Evolutionary conservation across 2,797 vertebrate species (phyloP).

Genomic region (Sebastes jordani): DNA sequence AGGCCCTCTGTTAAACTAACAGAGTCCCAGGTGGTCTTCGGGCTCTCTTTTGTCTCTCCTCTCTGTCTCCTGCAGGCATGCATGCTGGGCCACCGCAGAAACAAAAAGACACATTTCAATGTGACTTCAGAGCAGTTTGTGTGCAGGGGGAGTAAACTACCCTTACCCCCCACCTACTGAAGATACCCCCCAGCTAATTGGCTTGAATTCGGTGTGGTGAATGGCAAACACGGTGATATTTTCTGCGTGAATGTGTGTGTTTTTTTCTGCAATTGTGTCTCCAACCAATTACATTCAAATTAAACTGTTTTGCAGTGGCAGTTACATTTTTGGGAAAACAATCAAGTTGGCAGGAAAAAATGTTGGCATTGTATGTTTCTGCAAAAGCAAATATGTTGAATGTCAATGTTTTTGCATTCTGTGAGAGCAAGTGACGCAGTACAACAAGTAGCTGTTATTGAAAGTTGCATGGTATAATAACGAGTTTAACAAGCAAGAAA

Average conservation of each 20-base stretch:
- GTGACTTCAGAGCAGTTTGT: slow-evolving; percentile 68
- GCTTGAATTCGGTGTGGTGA: neutral
- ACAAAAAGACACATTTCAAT: slow-evolving; percentile 80
- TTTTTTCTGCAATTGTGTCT: neutral
- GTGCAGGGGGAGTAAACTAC: slow-evolving; percentile 29
- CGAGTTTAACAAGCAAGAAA: neutral
- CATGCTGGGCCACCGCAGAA: slow-evolving; percentile 49
- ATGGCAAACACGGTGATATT: neutral
- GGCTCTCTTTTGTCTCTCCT: slow-evolving; percentile 59
- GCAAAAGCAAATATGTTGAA: neutral
- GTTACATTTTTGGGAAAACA: neutral
- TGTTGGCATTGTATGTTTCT: neutral
- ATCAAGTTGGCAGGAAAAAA: neutral
- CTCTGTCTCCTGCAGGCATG: slow-evolving; percentile 73
- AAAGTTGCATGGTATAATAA: neutral
- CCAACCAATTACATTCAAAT: neutral
- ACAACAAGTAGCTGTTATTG: neutral
- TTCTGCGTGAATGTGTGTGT: neutral
- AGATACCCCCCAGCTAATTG: slow-evolving; percentile 31
- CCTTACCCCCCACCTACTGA: slow-evolving; percentile 25
- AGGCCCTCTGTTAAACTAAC: slow-evolving; percentile 80
- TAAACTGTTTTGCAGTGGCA: neutral
- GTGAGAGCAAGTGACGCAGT: neutral
- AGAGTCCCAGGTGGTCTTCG: slow-evolving; percentile 71
- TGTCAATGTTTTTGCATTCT: neutral